Evolutionary conservation across 2,113 vertebrate genomes (phyloP).

Genomic region (Myiagra hebetior): DNA sequence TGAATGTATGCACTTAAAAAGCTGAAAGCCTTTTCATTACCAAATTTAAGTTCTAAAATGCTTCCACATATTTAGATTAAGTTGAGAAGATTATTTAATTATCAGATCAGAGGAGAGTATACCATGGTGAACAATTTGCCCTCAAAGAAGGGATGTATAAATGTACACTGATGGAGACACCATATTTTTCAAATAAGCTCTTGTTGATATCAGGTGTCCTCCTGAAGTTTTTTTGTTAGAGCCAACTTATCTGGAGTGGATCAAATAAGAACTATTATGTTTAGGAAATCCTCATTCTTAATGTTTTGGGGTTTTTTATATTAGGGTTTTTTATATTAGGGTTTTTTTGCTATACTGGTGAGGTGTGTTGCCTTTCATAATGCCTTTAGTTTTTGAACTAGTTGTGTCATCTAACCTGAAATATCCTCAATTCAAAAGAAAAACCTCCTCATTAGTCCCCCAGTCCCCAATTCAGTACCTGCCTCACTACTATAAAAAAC

Average conservation of each 20-base stretch:
- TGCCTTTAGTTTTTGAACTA: not conserved
- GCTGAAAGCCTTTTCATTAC: not conserved
- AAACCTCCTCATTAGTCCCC: not conserved
- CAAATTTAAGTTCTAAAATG: not conserved
- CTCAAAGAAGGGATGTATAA: not conserved
- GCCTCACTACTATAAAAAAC: not conserved
- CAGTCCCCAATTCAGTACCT: not conserved
- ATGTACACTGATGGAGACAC: not conserved
- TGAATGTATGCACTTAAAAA: not conserved
- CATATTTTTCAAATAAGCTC: not conserved
- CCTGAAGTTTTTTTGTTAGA: not conserved
- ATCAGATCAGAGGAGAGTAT: not conserved
- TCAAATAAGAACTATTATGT: not conserved
- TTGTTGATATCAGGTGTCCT: not conserved
- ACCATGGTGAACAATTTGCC: not conserved
- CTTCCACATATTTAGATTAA: not conserved
- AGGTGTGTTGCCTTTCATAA: not conserved
- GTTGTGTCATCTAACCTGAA: not conserved
- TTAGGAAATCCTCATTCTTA: not conserved
- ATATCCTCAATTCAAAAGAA: not conserved
- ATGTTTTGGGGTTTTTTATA: accelerated
- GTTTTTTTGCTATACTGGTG: not conserved
- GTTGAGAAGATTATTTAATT: not conserved
- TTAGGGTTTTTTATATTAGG: not conserved
- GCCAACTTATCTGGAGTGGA: not conserved